phyloP scores from a whole-genome alignment of 1,140 invertebrate genomes.

The Scaptomyza pallida region DNA sequence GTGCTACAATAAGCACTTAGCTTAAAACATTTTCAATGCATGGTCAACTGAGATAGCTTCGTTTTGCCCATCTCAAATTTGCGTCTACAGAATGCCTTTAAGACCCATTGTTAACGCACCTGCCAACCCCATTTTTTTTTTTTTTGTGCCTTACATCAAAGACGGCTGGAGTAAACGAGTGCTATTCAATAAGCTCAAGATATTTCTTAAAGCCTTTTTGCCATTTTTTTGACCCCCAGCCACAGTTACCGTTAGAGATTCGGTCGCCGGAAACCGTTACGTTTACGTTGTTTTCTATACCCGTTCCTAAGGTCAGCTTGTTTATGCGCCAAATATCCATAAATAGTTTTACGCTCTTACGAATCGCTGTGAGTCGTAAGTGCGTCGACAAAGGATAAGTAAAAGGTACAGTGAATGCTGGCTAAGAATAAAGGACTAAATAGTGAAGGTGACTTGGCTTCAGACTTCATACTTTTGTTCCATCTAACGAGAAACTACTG shows the following conservation, averaged over 20 bases:
- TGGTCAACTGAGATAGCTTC: not conserved
- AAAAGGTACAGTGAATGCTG: slow-evolving; percentile 10
- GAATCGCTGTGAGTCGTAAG: slow-evolving; percentile 19
- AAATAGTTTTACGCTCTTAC: slow-evolving; percentile 77
- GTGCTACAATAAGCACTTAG: slow-evolving; percentile 8
- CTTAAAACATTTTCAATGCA: no score
- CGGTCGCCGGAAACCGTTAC: slow-evolving; percentile 1
- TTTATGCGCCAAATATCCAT: slow-evolving; percentile 80
- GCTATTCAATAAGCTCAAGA: slow-evolving; percentile 45
- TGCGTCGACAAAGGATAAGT: slow-evolving; percentile 24
- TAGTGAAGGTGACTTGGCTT: no score
- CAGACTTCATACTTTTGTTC: not conserved
- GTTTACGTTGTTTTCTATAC: not conserved
- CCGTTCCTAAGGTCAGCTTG: slow-evolving; percentile 64
- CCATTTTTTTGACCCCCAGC: not conserved
- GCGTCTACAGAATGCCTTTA: not conserved
- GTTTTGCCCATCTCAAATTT: slow-evolving; percentile 7
- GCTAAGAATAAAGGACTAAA: no score
- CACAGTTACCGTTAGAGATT: slow-evolving; percentile 5
- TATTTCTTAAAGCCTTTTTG: slow-evolving; percentile 61
- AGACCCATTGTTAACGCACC: not conserved
- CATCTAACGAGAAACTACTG: not conserved
- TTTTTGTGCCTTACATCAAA: slow-evolving; percentile 21
- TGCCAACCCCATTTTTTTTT: no score
- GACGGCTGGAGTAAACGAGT: slow-evolving; percentile 6